A percentile compares a stretch with the other conserved stretches of the same genome.
Conservation (phyloP, 2,888 invertebrate species). For the Sinopyrophorus schimmeli region DNA sequence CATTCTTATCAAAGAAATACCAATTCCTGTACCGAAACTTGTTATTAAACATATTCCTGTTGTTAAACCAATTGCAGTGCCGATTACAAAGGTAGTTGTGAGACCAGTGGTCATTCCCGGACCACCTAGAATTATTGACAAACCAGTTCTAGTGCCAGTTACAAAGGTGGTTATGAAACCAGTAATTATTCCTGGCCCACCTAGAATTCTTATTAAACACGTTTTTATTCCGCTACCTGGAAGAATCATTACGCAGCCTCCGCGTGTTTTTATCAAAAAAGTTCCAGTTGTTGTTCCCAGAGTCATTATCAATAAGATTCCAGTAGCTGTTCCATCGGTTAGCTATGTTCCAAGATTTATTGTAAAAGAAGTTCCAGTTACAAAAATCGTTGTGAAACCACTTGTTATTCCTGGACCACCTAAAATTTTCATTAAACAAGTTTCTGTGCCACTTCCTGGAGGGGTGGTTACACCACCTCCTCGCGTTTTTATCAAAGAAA, state of each 20-base stretch:
- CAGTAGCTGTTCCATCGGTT: neutral
- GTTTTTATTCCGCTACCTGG: constrained; percentile 4
- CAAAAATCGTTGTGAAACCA: constrained; percentile 1
- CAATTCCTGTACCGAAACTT: too few relatives aligned
- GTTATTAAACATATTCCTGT: too few relatives aligned
- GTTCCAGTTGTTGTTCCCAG: too few relatives aligned
- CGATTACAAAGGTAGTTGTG: neutral
- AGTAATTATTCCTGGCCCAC: neutral
- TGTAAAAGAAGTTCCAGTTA: constrained; percentile 6
- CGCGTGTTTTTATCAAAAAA: neutral
- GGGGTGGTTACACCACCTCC: neutral
- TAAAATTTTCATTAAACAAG: neutral
- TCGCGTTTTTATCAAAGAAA: constrained; percentile 8
- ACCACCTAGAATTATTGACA: constrained; percentile 11
- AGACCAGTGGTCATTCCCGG: neutral
- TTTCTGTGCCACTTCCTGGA: neutral
- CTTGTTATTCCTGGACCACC: constrained; percentile 1
- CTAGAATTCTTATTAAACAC: constrained; percentile 8
- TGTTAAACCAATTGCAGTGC: neutral
- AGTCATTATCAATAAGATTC: constrained; percentile 4
- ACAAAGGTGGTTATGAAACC: neutral
- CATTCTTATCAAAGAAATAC: constrained; percentile 7
- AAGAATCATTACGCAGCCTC: constrained; percentile 5
- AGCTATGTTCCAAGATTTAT: constrained; percentile 1
- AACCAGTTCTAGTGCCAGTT: constrained; percentile 10